Evolutionary conservation across 2,797 vertebrate genomes (phyloP).

Genomic region (Sebastes trivittatus): DNA sequence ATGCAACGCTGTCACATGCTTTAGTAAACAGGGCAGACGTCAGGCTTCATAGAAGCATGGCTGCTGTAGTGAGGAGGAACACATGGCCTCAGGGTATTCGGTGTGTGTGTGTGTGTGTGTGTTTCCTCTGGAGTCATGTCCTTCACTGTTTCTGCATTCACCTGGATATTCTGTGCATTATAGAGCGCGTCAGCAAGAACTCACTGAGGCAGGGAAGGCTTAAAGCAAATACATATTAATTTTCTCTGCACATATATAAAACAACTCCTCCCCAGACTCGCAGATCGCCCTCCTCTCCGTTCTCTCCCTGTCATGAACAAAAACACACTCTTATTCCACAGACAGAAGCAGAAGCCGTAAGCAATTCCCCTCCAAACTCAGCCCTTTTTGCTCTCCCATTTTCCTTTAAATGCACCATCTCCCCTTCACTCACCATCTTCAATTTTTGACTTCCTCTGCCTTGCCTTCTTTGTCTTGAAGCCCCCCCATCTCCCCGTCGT

Average conservation of each 20-base stretch:
- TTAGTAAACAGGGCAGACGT: constrained; percentile 60
- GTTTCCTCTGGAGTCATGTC: constrained; percentile 62
- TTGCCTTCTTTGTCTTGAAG: constrained; percentile 54
- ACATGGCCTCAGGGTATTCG: constrained; percentile 51
- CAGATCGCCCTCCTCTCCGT: constrained; percentile 9
- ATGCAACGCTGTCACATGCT: constrained; percentile 46
- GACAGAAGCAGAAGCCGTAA: constrained; percentile 22
- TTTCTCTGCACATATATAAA: constrained; percentile 56
- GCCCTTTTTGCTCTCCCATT: constrained; percentile 36
- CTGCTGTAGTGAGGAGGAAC: constrained; percentile 55
- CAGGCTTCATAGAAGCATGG: constrained; percentile 37
- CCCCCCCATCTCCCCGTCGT: neutral
- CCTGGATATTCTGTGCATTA: constrained; percentile 64
- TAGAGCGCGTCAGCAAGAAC: constrained; percentile 69
- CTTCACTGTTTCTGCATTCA: constrained; percentile 71
- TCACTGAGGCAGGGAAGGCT: constrained; percentile 53
- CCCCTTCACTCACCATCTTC: constrained; percentile 51
- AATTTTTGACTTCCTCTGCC: constrained; percentile 73
- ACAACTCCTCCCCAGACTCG: constrained; percentile 40
- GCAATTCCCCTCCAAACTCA: constrained; percentile 32
- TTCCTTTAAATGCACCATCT: constrained; percentile 55
- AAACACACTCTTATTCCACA: constrained; percentile 8
- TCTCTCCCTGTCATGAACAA: constrained; percentile 12
- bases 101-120: constrained; percentile 5
- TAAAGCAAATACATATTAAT: constrained; percentile 76